Percentiles rank a stretch among this genome's conserved stretches.
Evolutionary conservation across 2,888 invertebrate species (phyloP).

Genomic region (Diplolepis rosae): DNA sequence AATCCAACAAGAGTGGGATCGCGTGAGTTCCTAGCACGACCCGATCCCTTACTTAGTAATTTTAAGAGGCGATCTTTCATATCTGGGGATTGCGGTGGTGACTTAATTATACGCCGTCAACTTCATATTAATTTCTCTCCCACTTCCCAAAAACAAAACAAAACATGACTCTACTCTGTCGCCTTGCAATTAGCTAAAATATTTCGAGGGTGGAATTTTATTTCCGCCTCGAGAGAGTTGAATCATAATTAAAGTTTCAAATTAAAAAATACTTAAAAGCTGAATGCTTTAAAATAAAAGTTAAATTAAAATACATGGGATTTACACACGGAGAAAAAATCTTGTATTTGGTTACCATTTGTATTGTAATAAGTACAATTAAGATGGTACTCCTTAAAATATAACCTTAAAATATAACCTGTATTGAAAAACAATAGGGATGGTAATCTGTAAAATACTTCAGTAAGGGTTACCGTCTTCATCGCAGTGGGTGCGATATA

Average conservation of each 20-base stretch:
- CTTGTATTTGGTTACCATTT: too few relatives aligned
- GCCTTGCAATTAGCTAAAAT: not conserved
- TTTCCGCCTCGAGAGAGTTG: not conserved
- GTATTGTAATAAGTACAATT: too few relatives aligned
- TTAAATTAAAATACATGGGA: too few relatives aligned
- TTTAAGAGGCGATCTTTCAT: conserved; percentile 29
- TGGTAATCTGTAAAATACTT: too few relatives aligned
- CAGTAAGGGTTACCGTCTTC: too few relatives aligned
- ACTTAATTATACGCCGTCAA: conserved; percentile 24
- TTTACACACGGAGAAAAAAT: too few relatives aligned
- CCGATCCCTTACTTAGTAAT: not conserved
- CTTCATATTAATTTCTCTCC: conserved; percentile 6
- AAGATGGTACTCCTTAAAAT: too few relatives aligned
- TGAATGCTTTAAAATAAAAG: not conserved
- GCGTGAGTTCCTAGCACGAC: conserved; percentile 14
- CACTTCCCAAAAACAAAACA: conserved; percentile 17
- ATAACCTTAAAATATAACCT: too few relatives aligned
- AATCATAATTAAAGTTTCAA: not conserved
- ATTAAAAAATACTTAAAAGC: not conserved
- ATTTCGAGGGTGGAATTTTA: not conserved
- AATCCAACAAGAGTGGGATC: conserved; percentile 18
- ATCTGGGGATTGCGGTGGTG: conserved; percentile 20
- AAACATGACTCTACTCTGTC: conserved; percentile 8
- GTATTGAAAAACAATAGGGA: too few relatives aligned
- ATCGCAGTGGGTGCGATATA: too few relatives aligned